Percentiles rank a stretch among this genome's conserved stretches.
Evolutionary conservation across 2,797 vertebrate genomes (phyloP).

Genomic region (Chaunax sp.): DNA sequence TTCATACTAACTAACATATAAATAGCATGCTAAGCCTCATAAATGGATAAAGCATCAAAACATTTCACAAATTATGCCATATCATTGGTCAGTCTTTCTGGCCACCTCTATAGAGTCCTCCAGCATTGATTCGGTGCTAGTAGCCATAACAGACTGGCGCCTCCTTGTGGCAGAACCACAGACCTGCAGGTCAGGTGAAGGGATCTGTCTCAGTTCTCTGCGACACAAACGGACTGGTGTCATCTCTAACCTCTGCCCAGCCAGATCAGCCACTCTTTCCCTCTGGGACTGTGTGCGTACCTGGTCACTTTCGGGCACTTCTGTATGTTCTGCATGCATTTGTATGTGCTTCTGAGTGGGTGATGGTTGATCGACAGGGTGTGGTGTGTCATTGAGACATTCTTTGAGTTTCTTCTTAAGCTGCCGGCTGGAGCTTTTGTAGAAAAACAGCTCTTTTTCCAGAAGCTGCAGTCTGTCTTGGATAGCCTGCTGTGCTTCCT

Average conservation of each 20-base stretch:
- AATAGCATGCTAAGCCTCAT: background rate
- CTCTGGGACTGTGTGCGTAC: constrained; percentile 16
- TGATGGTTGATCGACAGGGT: constrained; percentile 50
- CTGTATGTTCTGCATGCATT: constrained; percentile 14
- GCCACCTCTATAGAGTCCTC: constrained; percentile 86
- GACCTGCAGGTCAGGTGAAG: constrained; percentile 71
- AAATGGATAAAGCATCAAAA: background rate
- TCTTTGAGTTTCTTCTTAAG: constrained; percentile 89
- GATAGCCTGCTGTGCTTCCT: constrained; percentile 55
- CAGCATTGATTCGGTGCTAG: constrained; percentile 72
- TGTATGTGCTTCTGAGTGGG: constrained; percentile 24
- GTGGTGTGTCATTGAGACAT: constrained; percentile 61
- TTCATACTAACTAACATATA: background rate
- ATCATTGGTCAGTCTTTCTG: constrained; percentile 68
- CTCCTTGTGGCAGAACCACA: constrained; percentile 61
- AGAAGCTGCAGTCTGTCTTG: constrained; percentile 87
- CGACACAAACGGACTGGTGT: constrained; percentile 83
- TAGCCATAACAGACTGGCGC: constrained; percentile 66
- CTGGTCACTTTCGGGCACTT: constrained; percentile 10
- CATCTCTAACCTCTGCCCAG: constrained; percentile 55
- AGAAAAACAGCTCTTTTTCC: constrained; percentile 93
- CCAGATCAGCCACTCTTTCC: constrained; percentile 13
- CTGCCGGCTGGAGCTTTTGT: constrained; percentile 90
- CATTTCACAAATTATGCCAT: background rate
- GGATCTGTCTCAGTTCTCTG: constrained; percentile 84